Evolutionary conservation across 2,797 vertebrate species (phyloP).

Genomic region (Pseudocheirus occidentalis): DNA sequence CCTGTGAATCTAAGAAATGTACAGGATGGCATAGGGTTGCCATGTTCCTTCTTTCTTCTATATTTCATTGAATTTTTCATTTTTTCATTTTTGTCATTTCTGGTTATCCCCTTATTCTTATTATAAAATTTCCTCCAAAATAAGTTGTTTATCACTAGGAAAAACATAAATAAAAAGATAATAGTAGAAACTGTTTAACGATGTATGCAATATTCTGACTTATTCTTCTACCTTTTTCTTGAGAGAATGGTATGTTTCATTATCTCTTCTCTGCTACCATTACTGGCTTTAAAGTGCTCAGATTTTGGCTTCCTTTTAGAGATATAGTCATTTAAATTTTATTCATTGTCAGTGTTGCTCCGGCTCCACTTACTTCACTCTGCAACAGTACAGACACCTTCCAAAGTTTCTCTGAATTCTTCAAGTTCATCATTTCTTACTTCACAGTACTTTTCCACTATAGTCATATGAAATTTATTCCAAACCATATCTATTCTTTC

Average conservation of each 20-base stretch:
- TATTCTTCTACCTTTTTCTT: neutral
- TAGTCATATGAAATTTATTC: neutral
- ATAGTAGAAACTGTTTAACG: neutral
- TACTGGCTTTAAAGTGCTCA: neutral
- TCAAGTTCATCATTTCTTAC: neutral
- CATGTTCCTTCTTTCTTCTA: neutral
- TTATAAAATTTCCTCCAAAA: neutral
- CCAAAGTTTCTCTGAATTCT: neutral
- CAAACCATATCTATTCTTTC: neutral
- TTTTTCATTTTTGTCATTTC: neutral
- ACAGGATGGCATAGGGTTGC: neutral
- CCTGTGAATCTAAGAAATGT: neutral
- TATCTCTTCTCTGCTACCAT: neutral
- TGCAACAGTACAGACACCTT: neutral
- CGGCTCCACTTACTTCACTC: neutral
- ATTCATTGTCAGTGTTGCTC: neutral
- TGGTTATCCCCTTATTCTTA: neutral
- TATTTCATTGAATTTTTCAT: neutral
- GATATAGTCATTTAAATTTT: neutral
- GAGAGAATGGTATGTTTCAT: neutral
- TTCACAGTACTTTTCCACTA: neutral
- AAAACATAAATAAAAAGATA: neutral
- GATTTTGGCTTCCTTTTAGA: neutral
- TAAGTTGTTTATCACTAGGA: neutral
- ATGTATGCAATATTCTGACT: neutral